phyloP scores from a whole-genome alignment of 2,888 invertebrate species.

The Agrotis clavis region DNA sequence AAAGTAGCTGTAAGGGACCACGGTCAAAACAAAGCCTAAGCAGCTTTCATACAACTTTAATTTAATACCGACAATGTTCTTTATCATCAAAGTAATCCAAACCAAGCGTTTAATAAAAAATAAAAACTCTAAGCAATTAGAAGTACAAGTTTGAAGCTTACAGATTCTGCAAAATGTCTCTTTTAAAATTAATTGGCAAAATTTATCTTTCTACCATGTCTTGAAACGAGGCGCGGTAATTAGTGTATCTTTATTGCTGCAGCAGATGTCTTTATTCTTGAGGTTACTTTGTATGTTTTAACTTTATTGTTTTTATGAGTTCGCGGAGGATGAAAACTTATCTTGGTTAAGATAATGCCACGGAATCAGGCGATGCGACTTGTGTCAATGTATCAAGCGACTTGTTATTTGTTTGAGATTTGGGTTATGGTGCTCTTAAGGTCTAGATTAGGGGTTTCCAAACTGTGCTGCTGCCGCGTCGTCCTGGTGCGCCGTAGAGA shows the following conservation, averaged over 20 bases:
- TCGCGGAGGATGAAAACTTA: background rate
- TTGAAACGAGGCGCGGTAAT: constrained; percentile 29
- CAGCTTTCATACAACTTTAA: constrained; percentile 21
- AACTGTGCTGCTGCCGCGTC: too few species aligned
- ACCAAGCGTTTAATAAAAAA: constrained; percentile 49
- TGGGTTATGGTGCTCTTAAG: too few species aligned
- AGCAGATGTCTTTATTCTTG: constrained; percentile 27
- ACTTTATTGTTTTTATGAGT: constrained; percentile 22
- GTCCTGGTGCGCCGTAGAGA: too few species aligned
- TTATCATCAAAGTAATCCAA: constrained; percentile 27
- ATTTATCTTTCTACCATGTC: constrained; percentile 32
- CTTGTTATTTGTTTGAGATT: too few species aligned
- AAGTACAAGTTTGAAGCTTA: constrained; percentile 32
- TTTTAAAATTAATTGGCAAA: constrained; percentile 56
- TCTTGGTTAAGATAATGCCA: background rate
- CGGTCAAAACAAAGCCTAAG: background rate
- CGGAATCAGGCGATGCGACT: too few species aligned
- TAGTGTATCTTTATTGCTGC: constrained; percentile 37
- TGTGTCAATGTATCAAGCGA: too few species aligned
- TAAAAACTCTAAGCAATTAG: constrained; percentile 1
- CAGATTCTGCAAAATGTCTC: constrained; percentile 35
- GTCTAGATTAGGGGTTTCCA: too few species aligned
- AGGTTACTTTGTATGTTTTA: constrained; percentile 15
- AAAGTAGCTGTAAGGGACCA: constrained; percentile 5
- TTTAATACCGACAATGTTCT: constrained; percentile 26